Conservation (phyloP, 2,797 vertebrate species). For the Cossypha heuglini region DNA sequence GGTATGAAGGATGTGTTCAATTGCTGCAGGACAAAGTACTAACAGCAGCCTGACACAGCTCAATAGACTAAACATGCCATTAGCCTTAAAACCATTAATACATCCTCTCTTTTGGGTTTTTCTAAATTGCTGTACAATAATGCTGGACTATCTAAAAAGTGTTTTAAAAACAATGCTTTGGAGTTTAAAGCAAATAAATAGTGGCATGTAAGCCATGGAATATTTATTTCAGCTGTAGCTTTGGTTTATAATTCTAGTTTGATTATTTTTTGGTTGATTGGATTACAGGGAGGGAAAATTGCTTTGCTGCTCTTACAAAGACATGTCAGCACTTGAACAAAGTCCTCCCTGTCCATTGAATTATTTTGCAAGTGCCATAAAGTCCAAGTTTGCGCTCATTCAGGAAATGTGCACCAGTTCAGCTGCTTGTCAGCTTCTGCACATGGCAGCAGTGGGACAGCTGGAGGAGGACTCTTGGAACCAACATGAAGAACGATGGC, state of each 20-base stretch:
- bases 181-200: neutral
- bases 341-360: neutral
- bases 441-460: neutral
- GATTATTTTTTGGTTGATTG: neutral
- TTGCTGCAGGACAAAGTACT: neutral
- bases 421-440: neutral
- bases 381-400: neutral
- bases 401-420: neutral
- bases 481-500: neutral
- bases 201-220: neutral
- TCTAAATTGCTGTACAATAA: neutral
- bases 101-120: neutral
- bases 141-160: neutral
- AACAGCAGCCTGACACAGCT: neutral
- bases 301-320: neutral
- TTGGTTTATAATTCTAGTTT: neutral
- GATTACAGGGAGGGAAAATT: neutral
- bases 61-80: neutral
- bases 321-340: neutral
- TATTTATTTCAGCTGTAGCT: neutral
- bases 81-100: neutral
- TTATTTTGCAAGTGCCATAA: neutral
- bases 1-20: neutral
- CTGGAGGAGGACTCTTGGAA: neutral
- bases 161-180: neutral